Evolutionary conservation across 2,888 invertebrate species (phyloP).

Genomic region (Tanytarsus gracilentus): DNA sequence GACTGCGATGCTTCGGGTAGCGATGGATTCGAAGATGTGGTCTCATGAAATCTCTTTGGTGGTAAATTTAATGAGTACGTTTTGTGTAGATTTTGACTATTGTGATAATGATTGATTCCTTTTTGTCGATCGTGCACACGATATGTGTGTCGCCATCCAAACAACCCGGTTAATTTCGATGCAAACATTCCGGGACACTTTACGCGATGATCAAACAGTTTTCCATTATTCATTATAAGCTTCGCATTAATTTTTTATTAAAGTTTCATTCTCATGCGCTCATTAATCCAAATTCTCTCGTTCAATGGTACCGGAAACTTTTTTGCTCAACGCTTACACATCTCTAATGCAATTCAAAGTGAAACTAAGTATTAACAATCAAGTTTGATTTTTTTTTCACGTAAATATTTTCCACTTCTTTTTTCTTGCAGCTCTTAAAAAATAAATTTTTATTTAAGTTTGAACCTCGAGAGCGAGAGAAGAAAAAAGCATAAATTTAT

Average conservation of each 20-base stretch:
- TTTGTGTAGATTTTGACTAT: constrained; percentile 36
- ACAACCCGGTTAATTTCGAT: constrained; percentile 64
- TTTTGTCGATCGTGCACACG: constrained; percentile 69
- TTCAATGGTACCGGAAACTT: constrained; percentile 12
- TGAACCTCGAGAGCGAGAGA: not conserved
- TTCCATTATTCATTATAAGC: constrained; percentile 1
- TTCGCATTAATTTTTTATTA: constrained; percentile 8
- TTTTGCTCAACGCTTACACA: too few species aligned
- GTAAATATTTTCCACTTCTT: not conserved
- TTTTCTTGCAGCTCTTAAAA: constrained; percentile 1
- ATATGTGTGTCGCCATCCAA: constrained; percentile 72
- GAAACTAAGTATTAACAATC: too few species aligned
- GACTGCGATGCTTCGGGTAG: constrained; percentile 17
- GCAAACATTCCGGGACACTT: constrained; percentile 63
- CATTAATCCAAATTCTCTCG: too few species aligned
- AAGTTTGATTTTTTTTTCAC: too few species aligned
- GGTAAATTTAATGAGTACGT: constrained; percentile 43
- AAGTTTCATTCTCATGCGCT: constrained; percentile 6
- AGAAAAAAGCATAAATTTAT: too few species aligned
- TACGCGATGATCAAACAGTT: constrained; percentile 37
- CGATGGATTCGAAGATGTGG: constrained; percentile 5
- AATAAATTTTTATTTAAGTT: not conserved
- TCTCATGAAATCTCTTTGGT: constrained; percentile 34
- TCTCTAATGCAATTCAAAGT: too few species aligned
- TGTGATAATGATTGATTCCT: constrained; percentile 42